These are phyloP conservation scores for Drosophila maculinotata DNA, from an alignment of 2,888 invertebrate species.

Conservation along the genomic window DNA sequence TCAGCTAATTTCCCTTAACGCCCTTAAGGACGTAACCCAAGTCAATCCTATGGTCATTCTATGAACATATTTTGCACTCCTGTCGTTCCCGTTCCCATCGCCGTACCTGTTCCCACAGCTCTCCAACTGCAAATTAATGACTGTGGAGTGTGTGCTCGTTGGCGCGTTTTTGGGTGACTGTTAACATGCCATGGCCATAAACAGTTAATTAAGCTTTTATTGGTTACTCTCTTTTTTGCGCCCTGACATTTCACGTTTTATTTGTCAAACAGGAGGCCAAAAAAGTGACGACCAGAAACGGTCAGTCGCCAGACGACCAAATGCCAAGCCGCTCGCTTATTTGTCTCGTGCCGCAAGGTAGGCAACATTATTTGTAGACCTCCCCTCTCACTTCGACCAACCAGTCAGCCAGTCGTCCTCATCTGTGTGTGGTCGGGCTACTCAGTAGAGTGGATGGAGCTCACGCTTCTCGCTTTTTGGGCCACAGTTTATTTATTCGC, in stretches of 20 bases:
- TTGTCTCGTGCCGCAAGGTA: constrained; percentile 55
- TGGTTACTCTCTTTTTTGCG: constrained; percentile 73
- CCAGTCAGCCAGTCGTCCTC: constrained; percentile 1
- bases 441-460: constrained; percentile 3
- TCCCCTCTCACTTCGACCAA: background rate
- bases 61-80: constrained; percentile 1
- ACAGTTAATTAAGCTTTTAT: constrained; percentile 81
- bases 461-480: constrained; percentile 22
- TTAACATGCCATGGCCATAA: constrained; percentile 77
- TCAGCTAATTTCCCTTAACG: constrained; percentile 14
- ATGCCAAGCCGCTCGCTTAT: constrained; percentile 49
- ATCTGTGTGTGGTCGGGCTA: constrained; percentile 3
- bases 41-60: constrained; percentile 15
- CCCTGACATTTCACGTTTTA: constrained; percentile 76
- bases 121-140: constrained; percentile 63
- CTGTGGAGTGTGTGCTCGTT: constrained; percentile 38
- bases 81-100: constrained; percentile 16
- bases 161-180: constrained; percentile 35
- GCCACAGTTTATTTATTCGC: constrained; percentile 70
- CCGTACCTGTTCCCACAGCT: too few relatives aligned
- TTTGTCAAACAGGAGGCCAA: constrained; percentile 72
- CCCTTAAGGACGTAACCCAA: constrained; percentile 12
- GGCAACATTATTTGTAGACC: constrained; percentile 48
- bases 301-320: constrained; percentile 35
- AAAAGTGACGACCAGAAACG: constrained; percentile 77